Evolutionary conservation across 2,113 vertebrate species (phyloP), one percentile per base, ranked within the genome.

Genomic region (Indicator indicator): DNA sequence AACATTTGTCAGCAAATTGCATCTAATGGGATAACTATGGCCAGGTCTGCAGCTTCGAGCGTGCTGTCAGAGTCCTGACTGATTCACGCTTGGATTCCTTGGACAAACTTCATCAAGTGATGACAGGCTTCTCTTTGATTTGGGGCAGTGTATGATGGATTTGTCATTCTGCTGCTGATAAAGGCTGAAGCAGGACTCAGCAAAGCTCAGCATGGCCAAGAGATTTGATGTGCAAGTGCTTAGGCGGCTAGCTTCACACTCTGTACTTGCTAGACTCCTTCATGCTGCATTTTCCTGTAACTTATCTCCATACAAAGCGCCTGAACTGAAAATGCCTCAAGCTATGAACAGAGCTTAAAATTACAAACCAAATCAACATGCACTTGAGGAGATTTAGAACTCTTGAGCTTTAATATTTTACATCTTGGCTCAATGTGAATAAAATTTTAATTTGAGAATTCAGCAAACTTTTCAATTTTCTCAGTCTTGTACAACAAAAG

Each of bases 1-100:
- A 98, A 98, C 88, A 98, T 98, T 89, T 98, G 97, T 92, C 98
- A 98, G 94, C 98, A 98, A 91, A 97, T 98, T 86, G 96, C 71
- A 42, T 96, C 97, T 65, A 98, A 97, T 20, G 90, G 95, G 27
- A 87, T 92, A 59, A 95, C 40, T 46, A 64, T 94, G 48, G 82
- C 90, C 26, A 89, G 80, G 42, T 63, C 94, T 74, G 63, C 94
- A 63, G 70, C 91, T 60, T 76, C 78, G 67, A 95, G 86, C 33
- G 16, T 71, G 68, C 64, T 95, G 69, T 60, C 92, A 11, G 92
- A 95, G 90, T 67, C 91, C 67, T 93, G 92, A 91, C n/a, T 12
- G 32, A 32, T 18, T 81, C 77, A 67, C 33, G 36, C 33, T 6
- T 55, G 71, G 50, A 38, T 23, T 82, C 52, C 33, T 84, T 63